Evolutionary conservation across 2,888 invertebrate species (phyloP).

Genomic region (Pocota personata): DNA sequence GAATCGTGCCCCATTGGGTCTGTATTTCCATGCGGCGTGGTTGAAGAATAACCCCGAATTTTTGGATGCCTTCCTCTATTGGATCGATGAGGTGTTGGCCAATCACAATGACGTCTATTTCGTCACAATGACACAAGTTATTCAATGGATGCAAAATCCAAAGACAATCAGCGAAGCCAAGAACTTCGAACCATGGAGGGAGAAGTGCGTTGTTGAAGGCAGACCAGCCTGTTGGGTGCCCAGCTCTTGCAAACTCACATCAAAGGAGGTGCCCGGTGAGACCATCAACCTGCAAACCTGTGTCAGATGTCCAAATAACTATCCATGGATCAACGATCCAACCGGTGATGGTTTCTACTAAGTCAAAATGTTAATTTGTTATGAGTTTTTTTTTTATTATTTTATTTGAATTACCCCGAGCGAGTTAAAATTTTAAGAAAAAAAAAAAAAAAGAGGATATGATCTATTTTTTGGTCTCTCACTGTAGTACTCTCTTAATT

Average conservation of each 20-base stretch:
- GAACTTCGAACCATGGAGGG: conserved; percentile 97
- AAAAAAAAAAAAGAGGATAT: conserved; percentile 49
- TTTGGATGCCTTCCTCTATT: conserved; percentile 95
- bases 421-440: conserved; percentile 49
- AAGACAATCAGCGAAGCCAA: conserved; percentile 92
- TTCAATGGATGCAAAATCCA: conserved; percentile 97
- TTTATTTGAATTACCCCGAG: conserved; percentile 53
- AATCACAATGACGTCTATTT: conserved; percentile 96
- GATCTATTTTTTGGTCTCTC: conserved; percentile 66
- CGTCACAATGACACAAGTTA: conserved; percentile 97
- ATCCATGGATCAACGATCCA: conserved; percentile 97
- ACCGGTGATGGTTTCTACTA: conserved; percentile 90
- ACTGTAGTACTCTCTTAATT: conserved; percentile 42
- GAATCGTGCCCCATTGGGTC: conserved; percentile 93
- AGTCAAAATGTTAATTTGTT: conserved; percentile 82
- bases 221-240: conserved; percentile 93
- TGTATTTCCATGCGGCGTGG: conserved; percentile 97
- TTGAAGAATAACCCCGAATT: conserved; percentile 96
- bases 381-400: conserved; percentile 66
- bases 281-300: conserved; percentile 97
- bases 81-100: conserved; percentile 94
- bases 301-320: conserved; percentile 96
- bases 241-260: conserved; percentile 94
- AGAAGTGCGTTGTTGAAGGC: conserved; percentile 95
- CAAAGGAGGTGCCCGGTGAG: conserved; percentile 96